Base-by-base conservation (phyloP, 2,113 vertebrate species). In the Enhydra lutris region DNA sequence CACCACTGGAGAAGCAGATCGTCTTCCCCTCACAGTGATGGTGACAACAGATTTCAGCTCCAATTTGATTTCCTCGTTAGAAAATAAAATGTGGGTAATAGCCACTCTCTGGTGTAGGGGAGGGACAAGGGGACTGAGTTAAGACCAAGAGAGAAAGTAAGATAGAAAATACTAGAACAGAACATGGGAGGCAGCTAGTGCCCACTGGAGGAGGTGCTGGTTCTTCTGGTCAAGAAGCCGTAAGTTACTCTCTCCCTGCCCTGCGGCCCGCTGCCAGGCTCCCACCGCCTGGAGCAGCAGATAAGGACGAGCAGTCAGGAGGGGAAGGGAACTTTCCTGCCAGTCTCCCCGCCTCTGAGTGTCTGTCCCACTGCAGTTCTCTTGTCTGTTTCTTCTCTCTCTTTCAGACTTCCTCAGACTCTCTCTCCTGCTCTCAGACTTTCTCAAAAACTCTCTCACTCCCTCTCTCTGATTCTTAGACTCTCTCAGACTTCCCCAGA, bases 11-110 rank as follows among this genome's bases (percentile, higher is more conserved):
- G 65, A 34, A 57, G 47, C 5, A 4, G 4, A 1, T 14, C 2
- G 0, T 65, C 34, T 5, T 31, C 4, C 24, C 0, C 55, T 45
- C 6, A 0, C 1, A 10, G 50, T n/a, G 39, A 21, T 31, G 1
- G 31, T 36, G 55, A 39, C 45, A 20, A 11, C 11, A 3, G 0
- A 69, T 7, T 29, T 14, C 26, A 81, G 31, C n/a, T 65, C 55
- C 36, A 6, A 5, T 11, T 71, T 14, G 12, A 83, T 24, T 80
- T 86, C 95, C 42, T 45, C 73, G 1, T 4, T 61, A 17, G 57
- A 17, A 29, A 50, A 83, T 23, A 52, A 45, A 20, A 6, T 11
- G 21, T 29, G 20, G 24, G 3, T 13, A 4, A 13, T 5, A n/a
- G 91, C 36, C 67, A 26, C 31, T 23, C 50, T 34, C 36, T 39